These are phyloP conservation scores for Dolichomitus sp. DNA, from an alignment of 2,888 invertebrate genomes.

Conservation along the genomic window DNA sequence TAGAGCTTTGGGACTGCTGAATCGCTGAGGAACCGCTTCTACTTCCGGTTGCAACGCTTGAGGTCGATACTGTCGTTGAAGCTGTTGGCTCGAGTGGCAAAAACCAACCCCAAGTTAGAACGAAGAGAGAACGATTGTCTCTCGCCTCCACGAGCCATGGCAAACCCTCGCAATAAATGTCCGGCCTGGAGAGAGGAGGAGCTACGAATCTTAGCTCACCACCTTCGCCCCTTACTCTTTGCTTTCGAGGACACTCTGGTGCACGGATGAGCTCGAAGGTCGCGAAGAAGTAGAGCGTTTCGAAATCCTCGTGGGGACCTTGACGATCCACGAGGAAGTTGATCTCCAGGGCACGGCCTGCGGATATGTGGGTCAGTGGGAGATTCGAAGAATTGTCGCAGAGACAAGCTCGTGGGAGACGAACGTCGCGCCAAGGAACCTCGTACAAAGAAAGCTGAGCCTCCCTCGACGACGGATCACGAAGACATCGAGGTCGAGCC, in stretches of 20 bases:
- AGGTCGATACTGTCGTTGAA: slow-evolving; percentile 64
- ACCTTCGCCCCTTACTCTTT: slow-evolving; percentile 88
- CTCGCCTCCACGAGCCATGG: slow-evolving; percentile 94
- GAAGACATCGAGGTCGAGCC: slow-evolving; percentile 89
- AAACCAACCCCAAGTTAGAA: slow-evolving; percentile 94
- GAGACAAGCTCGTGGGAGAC: slow-evolving; percentile 92
- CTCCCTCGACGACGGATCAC: slow-evolving; percentile 79
- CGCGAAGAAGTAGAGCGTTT: slow-evolving; percentile 93
- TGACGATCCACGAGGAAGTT: slow-evolving; percentile 92
- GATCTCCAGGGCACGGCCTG: slow-evolving; percentile 91
- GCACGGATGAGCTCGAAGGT: slow-evolving; percentile 89
- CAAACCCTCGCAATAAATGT: slow-evolving; percentile 91
- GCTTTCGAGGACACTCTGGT: slow-evolving; percentile 90
- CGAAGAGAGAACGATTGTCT: slow-evolving; percentile 93
- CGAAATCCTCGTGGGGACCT: slow-evolving; percentile 93
- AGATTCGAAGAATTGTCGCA: slow-evolving; percentile 92
- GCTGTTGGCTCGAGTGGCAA: slow-evolving; percentile 89
- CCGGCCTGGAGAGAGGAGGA: slow-evolving; percentile 89
- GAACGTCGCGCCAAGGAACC: slow-evolving; percentile 91
- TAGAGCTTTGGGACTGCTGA: slow-evolving; percentile 72
- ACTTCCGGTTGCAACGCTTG: background rate
- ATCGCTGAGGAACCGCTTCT: background rate
- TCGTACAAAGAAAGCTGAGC: slow-evolving; percentile 89
- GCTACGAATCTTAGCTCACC: slow-evolving; percentile 90
- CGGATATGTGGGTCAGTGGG: slow-evolving; percentile 89